Conservation (phyloP, 2,113 vertebrate genomes). For the Myotis lucifugus region DNA sequence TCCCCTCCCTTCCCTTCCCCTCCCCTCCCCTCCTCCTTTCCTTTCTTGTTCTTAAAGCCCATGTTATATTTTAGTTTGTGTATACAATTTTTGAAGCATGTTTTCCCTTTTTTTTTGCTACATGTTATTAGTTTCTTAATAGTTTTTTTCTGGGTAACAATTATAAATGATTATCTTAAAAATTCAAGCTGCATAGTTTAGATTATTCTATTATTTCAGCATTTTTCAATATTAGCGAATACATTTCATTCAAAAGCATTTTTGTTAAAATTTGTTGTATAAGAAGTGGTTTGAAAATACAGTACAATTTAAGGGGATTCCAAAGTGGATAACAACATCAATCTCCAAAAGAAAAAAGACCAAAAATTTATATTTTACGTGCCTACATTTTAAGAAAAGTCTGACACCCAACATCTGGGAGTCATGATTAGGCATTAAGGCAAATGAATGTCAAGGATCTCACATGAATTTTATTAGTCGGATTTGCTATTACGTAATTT, state of each 20-base stretch:
- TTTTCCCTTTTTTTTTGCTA: neutral
- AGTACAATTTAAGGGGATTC: neutral
- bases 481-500: slow-evolving; percentile 26
- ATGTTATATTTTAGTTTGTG: neutral
- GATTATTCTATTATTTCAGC: neutral
- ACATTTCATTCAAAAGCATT: slow-evolving; percentile 26
- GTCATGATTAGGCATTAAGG: slow-evolving; percentile 31
- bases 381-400: neutral
- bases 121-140: neutral
- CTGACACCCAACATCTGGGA: neutral
- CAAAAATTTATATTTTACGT: neutral
- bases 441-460: slow-evolving; percentile 46
- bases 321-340: neutral
- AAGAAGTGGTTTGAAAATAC: neutral
- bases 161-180: neutral
- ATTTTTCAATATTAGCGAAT: neutral
- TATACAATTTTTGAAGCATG: neutral
- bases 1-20: too few relatives aligned
- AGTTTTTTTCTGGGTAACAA: neutral
- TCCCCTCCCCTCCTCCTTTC: neutral
- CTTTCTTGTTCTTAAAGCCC: neutral
- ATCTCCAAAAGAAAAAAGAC: neutral
- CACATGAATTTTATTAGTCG: slow-evolving; percentile 23
- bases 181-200: neutral
- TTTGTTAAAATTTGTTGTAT: neutral